Evolutionary conservation across 2,797 vertebrate species (phyloP).

Genomic region (Cyclopterus lumpus): DNA sequence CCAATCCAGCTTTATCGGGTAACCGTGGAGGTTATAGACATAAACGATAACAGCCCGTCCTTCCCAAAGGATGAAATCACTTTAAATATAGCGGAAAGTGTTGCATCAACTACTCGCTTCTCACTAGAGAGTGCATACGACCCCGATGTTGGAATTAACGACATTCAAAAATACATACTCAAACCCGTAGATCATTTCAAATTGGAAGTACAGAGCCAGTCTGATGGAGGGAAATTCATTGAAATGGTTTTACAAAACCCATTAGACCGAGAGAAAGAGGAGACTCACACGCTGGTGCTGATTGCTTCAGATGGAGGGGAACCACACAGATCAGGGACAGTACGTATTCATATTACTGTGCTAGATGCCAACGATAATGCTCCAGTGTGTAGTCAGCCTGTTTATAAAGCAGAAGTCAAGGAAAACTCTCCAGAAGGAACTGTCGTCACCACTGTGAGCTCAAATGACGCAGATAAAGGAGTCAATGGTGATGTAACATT

Average conservation of each 20-base stretch:
- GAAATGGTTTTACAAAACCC: constrained; percentile 80
- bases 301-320: constrained; percentile 84
- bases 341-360: constrained; percentile 79
- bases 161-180: constrained; percentile 69
- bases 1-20: constrained; percentile 79
- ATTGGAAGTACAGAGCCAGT: constrained; percentile 60
- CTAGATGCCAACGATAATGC: constrained; percentile 87
- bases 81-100: constrained; percentile 64
- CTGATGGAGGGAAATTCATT: constrained; percentile 52
- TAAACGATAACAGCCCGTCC: constrained; percentile 77
- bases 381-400: constrained; percentile 77
- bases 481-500: constrained; percentile 72
- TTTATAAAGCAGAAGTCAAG: constrained; percentile 79
- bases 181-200: constrained; percentile 64
- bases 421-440: constrained; percentile 79
- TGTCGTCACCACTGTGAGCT: constrained; percentile 75
- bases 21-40: constrained; percentile 75
- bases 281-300: constrained; percentile 73
- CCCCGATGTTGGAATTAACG: constrained; percentile 68
- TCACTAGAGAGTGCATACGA: constrained; percentile 61
- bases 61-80: constrained; percentile 65
- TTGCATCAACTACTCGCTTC: constrained; percentile 34
- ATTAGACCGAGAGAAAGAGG: constrained; percentile 73
- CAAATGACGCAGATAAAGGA: constrained; percentile 84
- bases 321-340: constrained; percentile 78